A percentile compares a stretch with the other conserved stretches of the same genome.
phyloP scores from a whole-genome alignment of 2,797 vertebrate genomes.

The Oceanodroma leucorhoa region DNA sequence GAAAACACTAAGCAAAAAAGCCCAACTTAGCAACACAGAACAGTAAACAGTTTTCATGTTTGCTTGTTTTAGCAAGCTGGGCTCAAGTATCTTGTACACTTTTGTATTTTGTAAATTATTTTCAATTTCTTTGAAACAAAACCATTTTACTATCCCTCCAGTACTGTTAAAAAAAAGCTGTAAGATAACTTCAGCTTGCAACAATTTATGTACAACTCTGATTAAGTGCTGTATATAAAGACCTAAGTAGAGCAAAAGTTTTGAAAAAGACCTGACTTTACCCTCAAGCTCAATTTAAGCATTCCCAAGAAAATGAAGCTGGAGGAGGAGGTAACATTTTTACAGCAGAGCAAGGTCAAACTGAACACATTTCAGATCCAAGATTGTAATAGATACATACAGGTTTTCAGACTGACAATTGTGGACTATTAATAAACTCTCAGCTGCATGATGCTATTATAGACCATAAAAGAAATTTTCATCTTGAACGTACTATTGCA shows the following conservation, averaged over 20 bases:
- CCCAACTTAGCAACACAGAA: neutral
- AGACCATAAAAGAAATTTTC: conserved; percentile 32
- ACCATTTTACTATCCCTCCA: neutral
- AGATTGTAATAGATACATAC: neutral
- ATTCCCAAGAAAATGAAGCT: neutral
- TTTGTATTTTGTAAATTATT: neutral
- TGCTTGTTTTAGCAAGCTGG: neutral
- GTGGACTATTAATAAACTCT: conserved; percentile 44
- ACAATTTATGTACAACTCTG: accelerated
- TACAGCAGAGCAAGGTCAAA: neutral
- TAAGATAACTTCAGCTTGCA: neutral
- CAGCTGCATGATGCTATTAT: conserved; percentile 29
- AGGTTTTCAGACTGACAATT: conserved; percentile 46
- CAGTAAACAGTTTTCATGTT: neutral
- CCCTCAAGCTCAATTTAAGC: neutral
- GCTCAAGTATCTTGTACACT: neutral
- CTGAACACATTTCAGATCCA: neutral
- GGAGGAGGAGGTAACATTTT: neutral
- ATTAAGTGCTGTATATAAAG: neutral
- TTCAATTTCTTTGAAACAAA: neutral
- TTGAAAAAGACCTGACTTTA: neutral
- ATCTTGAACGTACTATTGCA: neutral
- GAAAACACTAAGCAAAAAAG: neutral
- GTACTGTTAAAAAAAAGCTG: neutral
- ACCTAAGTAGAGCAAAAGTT: neutral